Conservation (phyloP, 2,797 vertebrate species). For the Prionace glauca region DNA sequence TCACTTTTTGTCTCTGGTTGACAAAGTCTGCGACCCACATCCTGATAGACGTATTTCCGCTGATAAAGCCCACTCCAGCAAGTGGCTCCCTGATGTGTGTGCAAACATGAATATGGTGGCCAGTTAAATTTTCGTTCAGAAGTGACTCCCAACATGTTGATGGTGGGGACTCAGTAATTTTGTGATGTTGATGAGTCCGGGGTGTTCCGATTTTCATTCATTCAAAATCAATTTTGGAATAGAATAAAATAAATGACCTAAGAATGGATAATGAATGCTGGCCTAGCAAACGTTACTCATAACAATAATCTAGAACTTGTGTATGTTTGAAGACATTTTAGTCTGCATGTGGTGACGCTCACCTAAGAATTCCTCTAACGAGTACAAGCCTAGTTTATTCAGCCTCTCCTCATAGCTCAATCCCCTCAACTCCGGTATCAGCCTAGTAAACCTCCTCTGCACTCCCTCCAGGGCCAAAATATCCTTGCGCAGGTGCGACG, state of each 20-base stretch:
- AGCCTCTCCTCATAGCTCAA: too few relatives aligned
- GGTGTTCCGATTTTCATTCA: not conserved
- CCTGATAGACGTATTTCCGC: slow-evolving; percentile 85
- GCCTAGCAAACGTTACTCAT: too few relatives aligned
- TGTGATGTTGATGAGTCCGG: not conserved
- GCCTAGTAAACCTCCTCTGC: too few relatives aligned
- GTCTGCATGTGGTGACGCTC: too few relatives aligned
- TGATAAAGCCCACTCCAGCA: slow-evolving; percentile 57
- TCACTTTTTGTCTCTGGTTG: slow-evolving; percentile 74
- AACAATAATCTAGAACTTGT: not conserved
- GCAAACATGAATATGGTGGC: not conserved
- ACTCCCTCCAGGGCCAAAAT: too few relatives aligned
- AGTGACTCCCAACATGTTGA: not conserved
- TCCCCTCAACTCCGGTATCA: too few relatives aligned
- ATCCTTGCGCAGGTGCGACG: too few relatives aligned
- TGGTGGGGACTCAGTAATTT: not conserved
- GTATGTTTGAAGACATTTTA: not conserved
- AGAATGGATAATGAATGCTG: not conserved
- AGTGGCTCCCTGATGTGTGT: too few relatives aligned
- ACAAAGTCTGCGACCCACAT: slow-evolving; percentile 85
- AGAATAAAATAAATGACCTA: not conserved
- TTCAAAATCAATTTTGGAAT: not conserved
- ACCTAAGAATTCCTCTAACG: too few relatives aligned
- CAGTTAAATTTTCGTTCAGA: not conserved
- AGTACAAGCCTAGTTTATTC: too few relatives aligned